Conservation (phyloP, 2,113 vertebrate genomes). For the Ptyas mucosa region DNA sequence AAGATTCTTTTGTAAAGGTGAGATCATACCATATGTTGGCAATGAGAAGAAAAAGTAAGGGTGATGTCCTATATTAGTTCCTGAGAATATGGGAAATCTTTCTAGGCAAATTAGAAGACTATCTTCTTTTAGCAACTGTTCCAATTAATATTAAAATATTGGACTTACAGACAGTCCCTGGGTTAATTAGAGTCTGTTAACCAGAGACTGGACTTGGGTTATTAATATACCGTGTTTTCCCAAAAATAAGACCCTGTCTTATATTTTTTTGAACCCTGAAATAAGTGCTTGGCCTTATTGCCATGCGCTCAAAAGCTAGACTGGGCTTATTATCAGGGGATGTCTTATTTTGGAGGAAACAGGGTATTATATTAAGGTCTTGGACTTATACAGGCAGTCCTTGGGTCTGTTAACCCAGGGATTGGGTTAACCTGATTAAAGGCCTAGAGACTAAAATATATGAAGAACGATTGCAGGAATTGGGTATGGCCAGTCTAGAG, state of each 20-base stretch:
- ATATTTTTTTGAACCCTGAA: no score
- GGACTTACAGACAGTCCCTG: neutral
- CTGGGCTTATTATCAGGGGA: no score
- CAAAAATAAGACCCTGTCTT: no score
- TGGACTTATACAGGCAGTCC: no score
- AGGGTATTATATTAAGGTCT: no score
- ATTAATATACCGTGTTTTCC: no score
- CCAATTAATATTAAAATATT: slow-evolving; percentile 51
- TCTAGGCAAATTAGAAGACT: slow-evolving; percentile 33
- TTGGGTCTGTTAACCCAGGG: neutral
- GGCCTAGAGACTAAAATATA: neutral
- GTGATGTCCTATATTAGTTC: neutral
- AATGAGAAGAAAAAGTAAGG: neutral
- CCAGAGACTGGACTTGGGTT: no score
- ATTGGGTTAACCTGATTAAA: neutral
- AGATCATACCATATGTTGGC: neutral
- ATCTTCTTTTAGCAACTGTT: slow-evolving; percentile 21
- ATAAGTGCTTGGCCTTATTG: no score
- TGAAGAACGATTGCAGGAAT: neutral
- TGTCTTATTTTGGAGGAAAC: no score
- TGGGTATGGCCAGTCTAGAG: neutral
- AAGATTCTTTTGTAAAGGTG: neutral
- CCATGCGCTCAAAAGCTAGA: no score
- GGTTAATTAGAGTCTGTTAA: no score
- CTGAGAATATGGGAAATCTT: slow-evolving; percentile 32